Percentiles rank a stretch among this genome's conserved stretches.
Evolutionary conservation across 1,140 invertebrate genomes (phyloP).

Genomic region (Oncopeltus fasciatus): DNA sequence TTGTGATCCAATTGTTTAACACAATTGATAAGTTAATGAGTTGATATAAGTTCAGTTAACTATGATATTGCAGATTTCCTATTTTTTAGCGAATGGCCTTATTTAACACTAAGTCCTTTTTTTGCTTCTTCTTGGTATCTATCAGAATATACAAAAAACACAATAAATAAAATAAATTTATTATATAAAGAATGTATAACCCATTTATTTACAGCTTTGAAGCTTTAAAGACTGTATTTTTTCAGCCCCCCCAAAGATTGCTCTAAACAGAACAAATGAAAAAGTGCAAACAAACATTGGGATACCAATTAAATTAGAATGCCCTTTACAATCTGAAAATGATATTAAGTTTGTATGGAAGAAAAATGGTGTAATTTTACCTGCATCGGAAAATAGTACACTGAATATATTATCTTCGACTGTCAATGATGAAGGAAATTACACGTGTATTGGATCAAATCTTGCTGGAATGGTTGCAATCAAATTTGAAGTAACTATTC

Average conservation of each 20-base stretch:
- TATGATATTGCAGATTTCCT: too few relatives aligned
- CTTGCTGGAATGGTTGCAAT: conserved; percentile 35
- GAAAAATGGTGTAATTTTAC: neutral
- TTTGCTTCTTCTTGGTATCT: too few relatives aligned
- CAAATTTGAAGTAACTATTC: conserved; percentile 34
- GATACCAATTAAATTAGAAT: neutral
- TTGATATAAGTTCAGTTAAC: too few relatives aligned
- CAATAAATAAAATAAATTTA: too few relatives aligned
- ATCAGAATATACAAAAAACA: too few relatives aligned
- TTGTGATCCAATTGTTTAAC: too few relatives aligned
- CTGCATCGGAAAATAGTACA: neutral
- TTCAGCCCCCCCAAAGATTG: conserved; percentile 4
- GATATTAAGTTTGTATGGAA: neutral
- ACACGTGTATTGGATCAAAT: conserved; percentile 37
- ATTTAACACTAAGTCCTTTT: too few relatives aligned
- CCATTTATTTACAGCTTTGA: too few relatives aligned
- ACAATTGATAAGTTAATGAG: too few relatives aligned
- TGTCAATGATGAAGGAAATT: conserved; percentile 26
- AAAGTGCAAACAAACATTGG: neutral
- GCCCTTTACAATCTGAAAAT: neutral
- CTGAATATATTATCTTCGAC: neutral
- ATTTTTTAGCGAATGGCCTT: too few relatives aligned
- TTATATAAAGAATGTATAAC: too few relatives aligned
- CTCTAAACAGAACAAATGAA: neutral
- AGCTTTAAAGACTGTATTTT: neutral